Conservation (phyloP, 1,140 invertebrate genomes). For the Idris sp. region DNA sequence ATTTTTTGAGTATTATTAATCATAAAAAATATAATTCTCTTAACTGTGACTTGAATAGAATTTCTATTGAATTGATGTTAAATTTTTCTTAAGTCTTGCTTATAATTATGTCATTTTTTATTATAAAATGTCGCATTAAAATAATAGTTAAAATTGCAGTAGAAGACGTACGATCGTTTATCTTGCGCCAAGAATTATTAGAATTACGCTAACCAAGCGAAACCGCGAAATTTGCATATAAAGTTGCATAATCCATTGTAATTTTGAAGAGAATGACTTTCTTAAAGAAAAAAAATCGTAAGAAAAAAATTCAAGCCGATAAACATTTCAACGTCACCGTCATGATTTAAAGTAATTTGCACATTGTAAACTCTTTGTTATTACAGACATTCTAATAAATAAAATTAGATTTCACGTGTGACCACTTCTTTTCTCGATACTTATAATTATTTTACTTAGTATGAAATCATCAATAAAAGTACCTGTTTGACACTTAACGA, state of each 20-base stretch:
- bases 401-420: too few species aligned
- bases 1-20: too few species aligned
- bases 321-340: conserved; percentile 11
- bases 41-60: conserved; percentile 3
- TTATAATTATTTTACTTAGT: background rate
- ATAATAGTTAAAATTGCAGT: conserved; percentile 20
- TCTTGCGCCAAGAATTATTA: conserved; percentile 27
- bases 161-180: conserved; percentile 25
- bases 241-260: conserved; percentile 24
- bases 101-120: conserved; percentile 18
- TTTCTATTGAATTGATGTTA: too few species aligned
- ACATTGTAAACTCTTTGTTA: too few species aligned
- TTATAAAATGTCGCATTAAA: conserved; percentile 7
- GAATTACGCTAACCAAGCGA: conserved; percentile 13
- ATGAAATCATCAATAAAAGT: background rate
- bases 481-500: background rate
- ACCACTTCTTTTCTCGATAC: background rate
- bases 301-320: background rate
- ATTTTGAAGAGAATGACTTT: conserved; percentile 11
- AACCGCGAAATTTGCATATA: conserved; percentile 38
- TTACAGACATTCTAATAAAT: too few species aligned
- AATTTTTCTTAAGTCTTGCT: conserved; percentile 17
- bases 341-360: too few species aligned
- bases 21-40: too few species aligned
- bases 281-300: conserved; percentile 4